Evolutionary conservation across 2,113 vertebrate species (phyloP).

Genomic region (Alexandromys fortis): DNA sequence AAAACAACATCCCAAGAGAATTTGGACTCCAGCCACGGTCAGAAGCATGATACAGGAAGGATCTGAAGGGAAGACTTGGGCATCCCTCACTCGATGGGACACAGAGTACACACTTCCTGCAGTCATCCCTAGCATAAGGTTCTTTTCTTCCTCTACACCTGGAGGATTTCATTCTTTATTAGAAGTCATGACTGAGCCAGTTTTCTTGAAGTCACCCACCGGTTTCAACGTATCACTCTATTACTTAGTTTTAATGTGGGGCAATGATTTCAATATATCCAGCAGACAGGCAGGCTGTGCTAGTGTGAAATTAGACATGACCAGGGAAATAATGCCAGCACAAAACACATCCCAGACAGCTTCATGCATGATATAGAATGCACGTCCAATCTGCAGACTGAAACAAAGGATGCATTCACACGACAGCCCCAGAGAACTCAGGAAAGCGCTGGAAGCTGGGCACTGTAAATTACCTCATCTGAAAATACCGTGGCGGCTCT

Average conservation of each 20-base stretch:
- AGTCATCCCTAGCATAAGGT: not conserved
- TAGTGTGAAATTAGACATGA: constrained; percentile 72
- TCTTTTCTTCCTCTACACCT: constrained; percentile 16
- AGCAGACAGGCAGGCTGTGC: not conserved
- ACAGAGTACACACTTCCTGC: not conserved
- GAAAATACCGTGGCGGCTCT: constrained; percentile 55
- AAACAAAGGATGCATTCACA: constrained; percentile 70
- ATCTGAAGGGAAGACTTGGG: not conserved
- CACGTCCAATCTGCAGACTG: constrained; percentile 39
- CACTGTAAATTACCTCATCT: constrained; percentile 53
- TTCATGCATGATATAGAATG: constrained; percentile 44
- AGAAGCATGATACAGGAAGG: not conserved
- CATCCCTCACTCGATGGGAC: not conserved
- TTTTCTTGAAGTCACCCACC: not conserved
- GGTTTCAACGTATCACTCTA: not conserved
- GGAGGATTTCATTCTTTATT: not conserved
- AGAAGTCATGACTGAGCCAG: not conserved
- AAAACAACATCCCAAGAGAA: not conserved
- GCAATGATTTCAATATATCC: not conserved
- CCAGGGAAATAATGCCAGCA: not conserved
- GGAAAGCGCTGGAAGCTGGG: not conserved
- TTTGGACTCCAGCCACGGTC: not conserved
- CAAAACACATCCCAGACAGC: not conserved
- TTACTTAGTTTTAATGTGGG: not conserved
- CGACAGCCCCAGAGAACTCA: not conserved